Evolutionary conservation across 1,140 invertebrate species (phyloP).

Genomic region (Lethocerus indicus): DNA sequence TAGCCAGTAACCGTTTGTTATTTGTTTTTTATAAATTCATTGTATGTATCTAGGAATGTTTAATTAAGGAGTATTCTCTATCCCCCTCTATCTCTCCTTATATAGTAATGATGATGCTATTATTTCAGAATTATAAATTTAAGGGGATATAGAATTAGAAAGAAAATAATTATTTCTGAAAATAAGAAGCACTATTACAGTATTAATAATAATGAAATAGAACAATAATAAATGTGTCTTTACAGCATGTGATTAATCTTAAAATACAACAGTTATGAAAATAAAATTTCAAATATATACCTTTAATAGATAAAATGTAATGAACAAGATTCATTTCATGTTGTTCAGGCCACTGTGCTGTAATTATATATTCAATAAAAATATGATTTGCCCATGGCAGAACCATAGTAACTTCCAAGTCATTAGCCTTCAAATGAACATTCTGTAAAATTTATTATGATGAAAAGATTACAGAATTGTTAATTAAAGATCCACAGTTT

Average conservation of each 20-base stretch:
- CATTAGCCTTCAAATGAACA: conserved; percentile 33
- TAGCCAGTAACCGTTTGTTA: not conserved
- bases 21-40: not conserved
- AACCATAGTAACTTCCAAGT: conserved; percentile 45
- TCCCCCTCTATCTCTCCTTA: no score
- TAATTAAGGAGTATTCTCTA: no score
- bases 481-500: no score
- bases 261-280: not conserved
- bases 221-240: no score
- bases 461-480: conserved; percentile 8
- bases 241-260: no score
- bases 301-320: conserved; percentile 39
- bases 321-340: conserved; percentile 30
- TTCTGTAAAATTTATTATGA: conserved; percentile 25
- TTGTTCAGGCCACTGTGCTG: conserved; percentile 38
- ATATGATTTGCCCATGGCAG: conserved; percentile 61
- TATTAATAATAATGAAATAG: not conserved
- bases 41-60: no score
- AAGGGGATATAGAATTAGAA: no score
- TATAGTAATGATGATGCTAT: no score
- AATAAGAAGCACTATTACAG: not conserved
- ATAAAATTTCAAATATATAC: conserved; percentile 21
- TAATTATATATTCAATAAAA: conserved; percentile 49
- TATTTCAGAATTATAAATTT: no score
- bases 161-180: not conserved